These are phyloP conservation scores for Drosophila auraria DNA, from an alignment of 1,140 invertebrate genomes.

Conservation along the genomic window DNA sequence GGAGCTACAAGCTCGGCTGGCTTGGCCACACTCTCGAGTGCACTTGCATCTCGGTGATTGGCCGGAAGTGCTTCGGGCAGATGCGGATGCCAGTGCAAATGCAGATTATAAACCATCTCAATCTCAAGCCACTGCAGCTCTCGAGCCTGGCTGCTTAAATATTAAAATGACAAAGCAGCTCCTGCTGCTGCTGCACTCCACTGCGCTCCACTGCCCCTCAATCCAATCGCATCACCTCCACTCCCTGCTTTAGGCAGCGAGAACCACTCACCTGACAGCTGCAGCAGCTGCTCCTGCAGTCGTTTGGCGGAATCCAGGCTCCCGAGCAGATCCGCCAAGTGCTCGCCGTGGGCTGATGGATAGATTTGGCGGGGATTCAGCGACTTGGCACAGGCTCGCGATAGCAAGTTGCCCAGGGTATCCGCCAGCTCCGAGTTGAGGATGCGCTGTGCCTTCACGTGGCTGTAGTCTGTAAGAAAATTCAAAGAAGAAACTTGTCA, in stretches of 20 bases:
- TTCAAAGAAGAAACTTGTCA: slow-evolving; percentile 14
- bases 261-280: slow-evolving; percentile 87
- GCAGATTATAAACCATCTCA: slow-evolving; percentile 50
- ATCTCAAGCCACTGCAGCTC: slow-evolving; percentile 43
- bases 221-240: slow-evolving; percentile 19
- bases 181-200: background rate
- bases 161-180: slow-evolving; percentile 70
- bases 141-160: slow-evolving; percentile 60
- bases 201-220: slow-evolving; percentile 21
- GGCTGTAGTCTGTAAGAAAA: slow-evolving; percentile 92
- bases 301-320: slow-evolving; percentile 86
- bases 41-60: slow-evolving; percentile 62
- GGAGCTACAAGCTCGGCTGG: slow-evolving; percentile 37
- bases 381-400: slow-evolving; percentile 90
- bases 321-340: slow-evolving; percentile 85
- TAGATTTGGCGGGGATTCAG: slow-evolving; percentile 93
- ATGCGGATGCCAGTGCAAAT: slow-evolving; percentile 42
- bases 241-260: background rate
- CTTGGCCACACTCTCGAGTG: slow-evolving; percentile 66
- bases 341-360: slow-evolving; percentile 87
- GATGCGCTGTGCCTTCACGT: slow-evolving; percentile 90
- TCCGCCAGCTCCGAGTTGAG: slow-evolving; percentile 97
- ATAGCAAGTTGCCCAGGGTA: slow-evolving; percentile 96
- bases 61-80: slow-evolving; percentile 53
- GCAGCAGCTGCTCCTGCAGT: slow-evolving; percentile 86